Percentiles rank a stretch among this genome's conserved stretches.
Conservation (phyloP, 2,888 invertebrate species). For the Bimastos eiseni region DNA sequence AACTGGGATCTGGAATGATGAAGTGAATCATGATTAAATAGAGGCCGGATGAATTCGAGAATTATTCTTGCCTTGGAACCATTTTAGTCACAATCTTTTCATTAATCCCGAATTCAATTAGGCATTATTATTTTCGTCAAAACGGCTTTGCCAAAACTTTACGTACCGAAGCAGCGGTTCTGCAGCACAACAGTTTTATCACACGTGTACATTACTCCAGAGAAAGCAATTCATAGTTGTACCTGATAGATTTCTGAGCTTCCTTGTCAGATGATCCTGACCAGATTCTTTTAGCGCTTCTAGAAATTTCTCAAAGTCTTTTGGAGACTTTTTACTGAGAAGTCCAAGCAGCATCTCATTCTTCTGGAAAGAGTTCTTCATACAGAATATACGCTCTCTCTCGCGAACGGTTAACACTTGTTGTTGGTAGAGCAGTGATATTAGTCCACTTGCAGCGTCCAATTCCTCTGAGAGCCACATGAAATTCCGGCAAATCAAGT, state of each 20-base stretch:
- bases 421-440: not conserved
- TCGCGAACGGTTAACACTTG: not conserved
- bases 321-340: not conserved
- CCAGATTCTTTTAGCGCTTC: not conserved
- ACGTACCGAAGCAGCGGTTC: no score
- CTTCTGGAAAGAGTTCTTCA: not conserved
- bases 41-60: no score
- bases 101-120: no score
- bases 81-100: no score
- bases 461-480: not conserved
- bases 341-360: not conserved
- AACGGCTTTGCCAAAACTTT: no score
- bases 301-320: not conserved
- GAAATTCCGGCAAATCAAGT: conserved; percentile 13
- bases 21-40: no score
- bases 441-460: not conserved
- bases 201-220: not conserved
- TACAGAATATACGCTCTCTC: not conserved
- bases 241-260: not conserved
- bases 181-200: no score
- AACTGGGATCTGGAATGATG: no score
- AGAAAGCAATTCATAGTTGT: not conserved
- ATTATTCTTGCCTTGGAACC: no score
- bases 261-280: not conserved
- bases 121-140: no score